Base-by-base conservation (phyloP, 30 jellyfish, hydroid and myxozoan genomes). In the Aurelia sp. region DNA sequence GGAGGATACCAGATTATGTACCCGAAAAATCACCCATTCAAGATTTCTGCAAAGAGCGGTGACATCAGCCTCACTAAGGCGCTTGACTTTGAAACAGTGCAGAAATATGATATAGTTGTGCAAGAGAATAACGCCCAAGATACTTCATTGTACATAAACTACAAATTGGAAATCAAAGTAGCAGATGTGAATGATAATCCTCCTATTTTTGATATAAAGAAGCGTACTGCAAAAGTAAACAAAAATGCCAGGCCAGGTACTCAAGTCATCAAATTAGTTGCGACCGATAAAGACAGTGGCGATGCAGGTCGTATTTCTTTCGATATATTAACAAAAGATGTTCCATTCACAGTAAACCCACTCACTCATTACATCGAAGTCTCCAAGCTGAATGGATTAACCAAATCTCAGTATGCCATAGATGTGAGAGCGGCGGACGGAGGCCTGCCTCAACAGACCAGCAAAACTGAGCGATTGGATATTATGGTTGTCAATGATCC, bases 241-340 rank as follows among this genome's bases (percentile, higher is more conserved):
- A 90, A 74, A 57, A 95, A 95, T 78, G 99, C 99, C 15, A 96
- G 88, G 63, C 97, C 96, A 31, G 99, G 99, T 1, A 95, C 99
- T 33, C 72, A 79, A 21, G 99, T 95, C 63, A 60, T 82, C 71
- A 73, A 95, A 58, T 81, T 95, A 1, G 47, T 76, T 15, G 99
- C 97, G 4, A 76, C 61, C 4, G 99, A 95, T 79, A 81, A 87
- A 24, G 99, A 95, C 81, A 85, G 98, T 72, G 99, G 98, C 1
- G 91, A 81, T 38, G 97, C 97, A 1, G 99, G 99, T 4, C 81
- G 84, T n/a, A 74, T 95, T 63, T 80, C 88, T 4, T 95, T 89
- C 69, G 97, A 95, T 41, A 48, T 95, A 51, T 50, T 78, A 40
- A 78, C 96, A 20, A 75, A 66, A 41, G 61, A 64, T 35, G 94